Percentiles rank a stretch among this genome's conserved stretches.
phyloP scores from a whole-genome alignment of 2,888 invertebrate species.

The Acanthosepion pharaonis region DNA sequence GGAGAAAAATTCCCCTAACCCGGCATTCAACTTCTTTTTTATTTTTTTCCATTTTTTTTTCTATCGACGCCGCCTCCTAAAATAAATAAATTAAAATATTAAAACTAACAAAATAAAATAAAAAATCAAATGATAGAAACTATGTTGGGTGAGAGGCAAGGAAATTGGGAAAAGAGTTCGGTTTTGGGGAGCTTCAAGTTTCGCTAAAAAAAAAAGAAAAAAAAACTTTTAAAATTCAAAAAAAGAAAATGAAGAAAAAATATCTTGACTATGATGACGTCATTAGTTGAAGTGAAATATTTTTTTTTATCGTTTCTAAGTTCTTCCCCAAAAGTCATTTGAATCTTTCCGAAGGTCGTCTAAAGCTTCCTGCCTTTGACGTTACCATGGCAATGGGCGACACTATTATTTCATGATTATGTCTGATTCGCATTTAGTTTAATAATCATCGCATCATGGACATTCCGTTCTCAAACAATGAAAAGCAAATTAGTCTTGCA shows the following conservation, averaged over 20 bases:
- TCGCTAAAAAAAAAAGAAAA: too few species aligned
- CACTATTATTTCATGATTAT: too few species aligned
- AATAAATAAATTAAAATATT: background rate
- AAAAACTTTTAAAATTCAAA: too few species aligned
- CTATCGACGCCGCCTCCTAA: background rate
- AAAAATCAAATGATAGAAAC: background rate
- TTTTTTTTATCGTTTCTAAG: background rate
- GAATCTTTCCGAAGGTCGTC: background rate
- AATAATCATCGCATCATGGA: too few species aligned
- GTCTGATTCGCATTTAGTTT: too few species aligned
- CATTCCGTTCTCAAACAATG: too few species aligned
- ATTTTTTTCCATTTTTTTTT: background rate
- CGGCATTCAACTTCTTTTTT: background rate
- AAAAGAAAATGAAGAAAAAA: background rate
- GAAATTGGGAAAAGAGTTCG: background rate
- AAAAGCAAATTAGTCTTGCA: too few species aligned
- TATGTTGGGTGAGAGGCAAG: background rate
- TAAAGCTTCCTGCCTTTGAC: background rate
- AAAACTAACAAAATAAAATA: too few species aligned
- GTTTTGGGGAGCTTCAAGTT: background rate
- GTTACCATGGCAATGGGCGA: background rate
- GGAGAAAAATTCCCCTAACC: background rate
- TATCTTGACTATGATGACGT: background rate
- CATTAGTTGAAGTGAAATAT: background rate
- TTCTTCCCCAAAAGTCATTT: background rate